A percentile compares a stretch with the other conserved stretches of the same genome.
These are phyloP conservation scores for Drosophila stalkeri DNA, from an alignment of 2,888 invertebrate species.

Conservation along the genomic window DNA sequence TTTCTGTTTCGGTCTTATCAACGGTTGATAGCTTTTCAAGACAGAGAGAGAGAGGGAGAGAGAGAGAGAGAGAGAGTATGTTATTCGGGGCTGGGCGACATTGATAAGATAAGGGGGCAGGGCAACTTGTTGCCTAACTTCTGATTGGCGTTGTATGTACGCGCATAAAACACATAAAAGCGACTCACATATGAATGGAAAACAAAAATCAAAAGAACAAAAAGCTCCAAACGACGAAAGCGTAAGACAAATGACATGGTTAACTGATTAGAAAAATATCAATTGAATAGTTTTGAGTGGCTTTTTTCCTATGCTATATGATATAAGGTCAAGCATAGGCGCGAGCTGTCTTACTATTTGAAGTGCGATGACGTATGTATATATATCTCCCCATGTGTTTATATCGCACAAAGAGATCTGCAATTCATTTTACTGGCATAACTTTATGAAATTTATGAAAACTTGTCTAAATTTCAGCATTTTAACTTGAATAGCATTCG, in stretches of 20 bases:
- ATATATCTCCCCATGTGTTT: not conserved
- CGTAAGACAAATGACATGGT: conserved; percentile 15
- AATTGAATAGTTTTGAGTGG: not conserved
- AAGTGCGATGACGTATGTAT: not conserved
- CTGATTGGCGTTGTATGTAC: conserved; percentile 74
- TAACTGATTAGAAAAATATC: conserved; percentile 38
- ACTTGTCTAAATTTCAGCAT: not conserved
- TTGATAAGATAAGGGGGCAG: conserved; percentile 61
- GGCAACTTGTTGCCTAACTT: conserved; percentile 62
- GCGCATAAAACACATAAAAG: conserved; percentile 26
- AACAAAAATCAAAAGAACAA: not conserved
- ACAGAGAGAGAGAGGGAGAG: not conserved
- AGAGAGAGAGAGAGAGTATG: too few species aligned
- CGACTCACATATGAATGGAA: not conserved
- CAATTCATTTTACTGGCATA: conserved; percentile 1
- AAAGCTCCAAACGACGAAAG: not conserved
- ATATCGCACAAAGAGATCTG: not conserved
- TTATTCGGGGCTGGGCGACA: too few species aligned
- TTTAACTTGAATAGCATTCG: not conserved
- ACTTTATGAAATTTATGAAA: conserved; percentile 1
- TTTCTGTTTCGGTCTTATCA: conserved; percentile 27
- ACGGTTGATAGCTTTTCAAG: not conserved
- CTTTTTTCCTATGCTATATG: not conserved
- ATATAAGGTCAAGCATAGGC: not conserved
- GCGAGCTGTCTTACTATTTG: not conserved